Conservation (phyloP, 2,113 vertebrate species). For the Salvator merianae region DNA sequence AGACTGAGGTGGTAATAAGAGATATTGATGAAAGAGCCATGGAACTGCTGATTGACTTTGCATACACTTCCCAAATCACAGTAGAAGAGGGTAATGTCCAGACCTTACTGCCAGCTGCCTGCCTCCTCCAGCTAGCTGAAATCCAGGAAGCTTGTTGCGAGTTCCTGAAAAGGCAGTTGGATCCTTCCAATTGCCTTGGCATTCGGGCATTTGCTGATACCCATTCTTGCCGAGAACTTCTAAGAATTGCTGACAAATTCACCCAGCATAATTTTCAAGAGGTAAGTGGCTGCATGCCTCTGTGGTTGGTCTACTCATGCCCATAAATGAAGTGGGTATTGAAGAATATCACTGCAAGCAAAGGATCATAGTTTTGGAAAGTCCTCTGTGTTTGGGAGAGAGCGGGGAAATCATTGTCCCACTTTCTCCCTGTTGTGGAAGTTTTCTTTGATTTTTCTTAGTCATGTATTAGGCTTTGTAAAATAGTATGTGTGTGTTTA, state of each 20-base stretch:
- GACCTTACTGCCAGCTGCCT: slow-evolving; percentile 94
- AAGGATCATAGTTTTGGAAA: not conserved
- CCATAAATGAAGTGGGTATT: not conserved
- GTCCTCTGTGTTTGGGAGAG: not conserved
- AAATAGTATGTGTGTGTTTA: not conserved
- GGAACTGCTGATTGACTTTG: slow-evolving; percentile 98
- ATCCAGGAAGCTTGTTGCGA: slow-evolving; percentile 99
- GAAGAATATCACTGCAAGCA: not conserved
- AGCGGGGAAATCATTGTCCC: too few species aligned
- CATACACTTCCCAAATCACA: slow-evolving; percentile 97
- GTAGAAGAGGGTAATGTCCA: slow-evolving; percentile 98
- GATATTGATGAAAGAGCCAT: slow-evolving; percentile 98
- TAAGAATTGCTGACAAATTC: slow-evolving; percentile 98
- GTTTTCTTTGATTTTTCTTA: not conserved
- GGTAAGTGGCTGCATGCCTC: slow-evolving; percentile 70
- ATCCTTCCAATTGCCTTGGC: slow-evolving; percentile 97
- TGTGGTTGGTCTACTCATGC: not conserved
- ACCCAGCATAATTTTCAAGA: slow-evolving; percentile 99
- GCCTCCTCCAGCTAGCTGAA: slow-evolving; percentile 95
- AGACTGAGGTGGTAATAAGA: slow-evolving; percentile 96
- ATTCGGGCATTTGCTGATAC: slow-evolving; percentile 98
- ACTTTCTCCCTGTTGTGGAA: not conserved
- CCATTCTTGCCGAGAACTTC: slow-evolving; percentile 94
- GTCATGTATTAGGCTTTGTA: not conserved
- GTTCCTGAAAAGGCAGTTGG: slow-evolving; percentile 96